A percentile compares a stretch with the other conserved stretches of the same genome.
Conservation (phyloP, 2,888 invertebrate species). For the Pimpla rufipes region DNA sequence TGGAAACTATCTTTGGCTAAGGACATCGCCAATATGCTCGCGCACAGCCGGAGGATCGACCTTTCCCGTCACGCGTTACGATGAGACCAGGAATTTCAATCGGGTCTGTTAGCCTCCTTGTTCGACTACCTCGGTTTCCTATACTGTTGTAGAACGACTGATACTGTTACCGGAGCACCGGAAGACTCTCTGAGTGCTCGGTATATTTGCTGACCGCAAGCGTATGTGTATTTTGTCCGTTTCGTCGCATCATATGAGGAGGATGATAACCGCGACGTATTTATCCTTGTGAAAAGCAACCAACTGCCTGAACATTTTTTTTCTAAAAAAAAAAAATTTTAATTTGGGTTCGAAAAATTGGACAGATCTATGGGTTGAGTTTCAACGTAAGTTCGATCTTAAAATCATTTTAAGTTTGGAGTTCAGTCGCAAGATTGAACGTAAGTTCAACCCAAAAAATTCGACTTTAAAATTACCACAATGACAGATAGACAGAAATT, state of each 20-base stretch:
- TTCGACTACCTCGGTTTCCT: neutral
- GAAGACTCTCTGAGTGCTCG: slow-evolving; percentile 43
- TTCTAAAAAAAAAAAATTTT: neutral
- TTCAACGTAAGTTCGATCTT: too few species aligned
- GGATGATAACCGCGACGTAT: neutral
- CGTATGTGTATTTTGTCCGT: neutral
- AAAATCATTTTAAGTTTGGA: too few species aligned
- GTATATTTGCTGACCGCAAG: slow-evolving; percentile 41
- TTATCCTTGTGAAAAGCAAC: neutral
- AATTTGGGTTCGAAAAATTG: neutral
- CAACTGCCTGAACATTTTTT: neutral
- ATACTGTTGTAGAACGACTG: neutral
- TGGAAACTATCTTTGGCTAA: slow-evolving; percentile 34
- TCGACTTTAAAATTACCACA: too few species aligned
- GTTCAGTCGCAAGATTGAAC: too few species aligned
- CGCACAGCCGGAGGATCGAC: slow-evolving; percentile 40
- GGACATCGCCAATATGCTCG: slow-evolving; percentile 35
- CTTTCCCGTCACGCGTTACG: slow-evolving; percentile 62
- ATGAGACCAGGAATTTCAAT: slow-evolving; percentile 60
- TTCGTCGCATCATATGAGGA: neutral
- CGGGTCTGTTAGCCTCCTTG: slow-evolving; percentile 25
- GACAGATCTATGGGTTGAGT: too few species aligned
- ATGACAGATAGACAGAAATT: too few species aligned
- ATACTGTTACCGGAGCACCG: slow-evolving; percentile 20
- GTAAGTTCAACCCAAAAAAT: too few species aligned